Percentiles rank a stretch among this genome's conserved stretches.
Conservation (phyloP, 1,140 invertebrate genomes). For the Subanguina moxae region DNA sequence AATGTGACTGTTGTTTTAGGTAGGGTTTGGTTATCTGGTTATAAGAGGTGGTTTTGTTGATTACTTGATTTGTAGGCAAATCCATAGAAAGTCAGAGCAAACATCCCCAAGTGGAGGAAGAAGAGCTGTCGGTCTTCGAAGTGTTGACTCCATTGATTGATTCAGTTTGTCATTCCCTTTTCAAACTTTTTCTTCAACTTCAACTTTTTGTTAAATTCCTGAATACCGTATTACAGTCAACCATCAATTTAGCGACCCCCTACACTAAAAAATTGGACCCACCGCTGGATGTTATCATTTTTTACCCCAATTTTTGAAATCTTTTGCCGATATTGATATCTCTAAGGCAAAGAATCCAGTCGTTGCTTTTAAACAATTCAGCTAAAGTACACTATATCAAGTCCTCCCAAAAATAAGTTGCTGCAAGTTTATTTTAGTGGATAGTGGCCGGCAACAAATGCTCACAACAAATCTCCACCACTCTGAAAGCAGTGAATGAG, state of each 20-base stretch:
- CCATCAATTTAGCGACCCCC: no score
- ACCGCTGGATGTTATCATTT: no score
- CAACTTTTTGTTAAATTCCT: no score
- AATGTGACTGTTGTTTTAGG: conserved; percentile 28
- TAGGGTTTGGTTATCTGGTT: conserved; percentile 2
- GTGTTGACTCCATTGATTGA: conserved; percentile 24
- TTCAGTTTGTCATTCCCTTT: background rate
- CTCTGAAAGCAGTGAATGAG: conserved; percentile 15
- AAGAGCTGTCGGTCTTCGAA: conserved; percentile 45
- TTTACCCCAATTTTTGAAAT: no score
- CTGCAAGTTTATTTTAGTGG: background rate
- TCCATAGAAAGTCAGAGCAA: background rate
- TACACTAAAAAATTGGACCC: no score
- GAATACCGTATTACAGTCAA: no score
- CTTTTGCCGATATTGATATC: no score
- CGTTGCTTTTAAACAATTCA: no score
- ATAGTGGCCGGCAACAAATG: background rate
- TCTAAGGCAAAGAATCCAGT: no score
- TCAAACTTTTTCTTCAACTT: no score
- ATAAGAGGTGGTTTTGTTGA: background rate
- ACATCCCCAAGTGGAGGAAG: background rate
- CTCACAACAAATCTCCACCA: conserved; percentile 11
- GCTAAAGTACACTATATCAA: no score
- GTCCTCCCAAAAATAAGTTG: background rate
- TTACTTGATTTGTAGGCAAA: background rate